phyloP scores from a whole-genome alignment of 2,797 vertebrate genomes.

The Centropyge bicolor region DNA sequence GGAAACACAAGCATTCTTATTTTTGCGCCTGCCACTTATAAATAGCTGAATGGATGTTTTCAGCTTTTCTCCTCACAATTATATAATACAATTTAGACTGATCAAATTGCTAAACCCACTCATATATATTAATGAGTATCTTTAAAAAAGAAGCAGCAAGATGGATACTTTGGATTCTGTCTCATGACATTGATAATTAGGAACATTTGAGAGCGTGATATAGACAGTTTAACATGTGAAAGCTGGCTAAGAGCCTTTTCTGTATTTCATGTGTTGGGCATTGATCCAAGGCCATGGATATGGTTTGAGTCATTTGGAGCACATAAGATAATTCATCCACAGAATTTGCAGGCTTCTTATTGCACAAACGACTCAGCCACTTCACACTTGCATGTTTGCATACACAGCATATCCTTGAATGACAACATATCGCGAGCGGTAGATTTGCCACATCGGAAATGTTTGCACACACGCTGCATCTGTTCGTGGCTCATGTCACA shows the following conservation, averaged over 20 bases:
- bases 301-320: not conserved
- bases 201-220: not conserved
- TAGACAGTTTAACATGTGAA: not conserved
- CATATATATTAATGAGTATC: too few relatives aligned
- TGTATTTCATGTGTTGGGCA: not conserved
- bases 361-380: not conserved
- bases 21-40: not conserved
- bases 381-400: not conserved
- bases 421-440: not conserved
- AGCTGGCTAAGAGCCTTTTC: too few relatives aligned
- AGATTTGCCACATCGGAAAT: conserved; percentile 18
- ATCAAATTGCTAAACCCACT: not conserved
- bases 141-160: too few relatives aligned
- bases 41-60: not conserved
- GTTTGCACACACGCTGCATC: conserved; percentile 43
- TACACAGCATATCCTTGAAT: not conserved
- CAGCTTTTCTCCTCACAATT: not conserved
- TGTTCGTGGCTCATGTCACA: conserved; percentile 47
- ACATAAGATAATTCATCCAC: not conserved
- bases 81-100: not conserved
- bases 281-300: not conserved
- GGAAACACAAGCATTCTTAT: not conserved
- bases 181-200: too few relatives aligned
- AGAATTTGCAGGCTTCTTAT: not conserved
- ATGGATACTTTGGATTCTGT: too few relatives aligned